phyloP scores from a whole-genome alignment of 2,113 vertebrate genomes.

The Micronycteris hirsuta region DNA sequence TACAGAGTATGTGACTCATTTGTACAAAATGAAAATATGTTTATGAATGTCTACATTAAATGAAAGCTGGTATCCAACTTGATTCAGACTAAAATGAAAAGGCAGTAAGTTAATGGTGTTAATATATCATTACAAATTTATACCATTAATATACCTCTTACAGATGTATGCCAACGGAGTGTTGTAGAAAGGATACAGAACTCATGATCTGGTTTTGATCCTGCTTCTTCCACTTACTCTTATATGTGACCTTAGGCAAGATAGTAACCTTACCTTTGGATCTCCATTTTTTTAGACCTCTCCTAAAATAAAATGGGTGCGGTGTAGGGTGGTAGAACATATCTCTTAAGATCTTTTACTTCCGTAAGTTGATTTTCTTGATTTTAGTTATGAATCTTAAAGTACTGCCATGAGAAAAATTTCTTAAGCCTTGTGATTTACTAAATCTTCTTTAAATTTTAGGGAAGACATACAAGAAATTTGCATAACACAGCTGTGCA shows the following conservation, averaged over 20 bases:
- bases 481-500: conserved; percentile 86
- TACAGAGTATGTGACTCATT: conserved; percentile 22
- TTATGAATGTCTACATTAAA: background rate
- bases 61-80: background rate
- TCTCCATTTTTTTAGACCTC: background rate
- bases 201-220: background rate
- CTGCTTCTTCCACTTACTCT: background rate
- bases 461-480: conserved; percentile 87
- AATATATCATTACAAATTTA: too few relatives aligned
- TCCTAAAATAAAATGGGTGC: background rate
- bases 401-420: conserved; percentile 1
- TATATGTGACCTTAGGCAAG: background rate
- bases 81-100: conserved; percentile 36
- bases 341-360: conserved; percentile 12
- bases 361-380: background rate
- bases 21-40: conserved; percentile 32
- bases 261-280: background rate
- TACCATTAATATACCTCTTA: too few relatives aligned
- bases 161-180: background rate
- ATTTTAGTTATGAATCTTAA: conserved; percentile 37
- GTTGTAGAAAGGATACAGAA: background rate
- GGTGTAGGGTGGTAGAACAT: background rate
- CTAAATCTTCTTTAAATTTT: conserved; percentile 25
- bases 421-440: conserved; percentile 44
- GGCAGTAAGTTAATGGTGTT: background rate